Conservation (phyloP, 2,888 invertebrate species). For the Agrotis puta region DNA sequence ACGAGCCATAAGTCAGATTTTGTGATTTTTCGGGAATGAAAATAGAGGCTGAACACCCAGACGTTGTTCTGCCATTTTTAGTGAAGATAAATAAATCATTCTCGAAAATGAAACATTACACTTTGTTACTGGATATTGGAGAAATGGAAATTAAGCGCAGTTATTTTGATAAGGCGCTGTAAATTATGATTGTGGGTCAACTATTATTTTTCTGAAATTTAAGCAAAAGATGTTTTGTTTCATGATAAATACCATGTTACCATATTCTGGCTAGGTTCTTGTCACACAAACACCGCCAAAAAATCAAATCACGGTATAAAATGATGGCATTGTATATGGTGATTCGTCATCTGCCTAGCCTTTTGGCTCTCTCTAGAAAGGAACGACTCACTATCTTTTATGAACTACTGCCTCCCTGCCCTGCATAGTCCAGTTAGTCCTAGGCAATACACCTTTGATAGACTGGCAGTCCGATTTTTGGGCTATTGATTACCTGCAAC, state of each 20-base stretch:
- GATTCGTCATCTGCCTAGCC: no score
- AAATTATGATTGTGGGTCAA: not conserved
- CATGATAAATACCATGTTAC: not conserved
- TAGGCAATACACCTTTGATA: no score
- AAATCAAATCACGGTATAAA: not conserved
- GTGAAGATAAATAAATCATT: not conserved
- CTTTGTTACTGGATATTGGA: not conserved
- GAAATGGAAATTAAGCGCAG: not conserved
- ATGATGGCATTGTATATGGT: no score
- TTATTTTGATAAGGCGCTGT: conserved; percentile 21
- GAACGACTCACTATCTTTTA: no score
- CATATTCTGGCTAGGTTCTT: not conserved
- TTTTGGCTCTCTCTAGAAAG: no score
- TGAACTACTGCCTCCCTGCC: no score
- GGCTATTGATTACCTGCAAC: no score
- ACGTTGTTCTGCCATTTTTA: conserved; percentile 4
- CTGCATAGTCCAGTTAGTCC: no score
- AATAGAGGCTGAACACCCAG: not conserved
- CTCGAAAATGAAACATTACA: not conserved
- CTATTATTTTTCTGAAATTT: not conserved
- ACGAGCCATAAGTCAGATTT: conserved; percentile 25
- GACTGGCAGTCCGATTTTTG: no score
- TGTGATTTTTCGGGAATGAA: conserved; percentile 1
- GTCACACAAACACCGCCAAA: not conserved
- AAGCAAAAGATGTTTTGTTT: not conserved